Conservation (phyloP, 2,888 invertebrate genomes). For the Alloscopus bannaensis region DNA sequence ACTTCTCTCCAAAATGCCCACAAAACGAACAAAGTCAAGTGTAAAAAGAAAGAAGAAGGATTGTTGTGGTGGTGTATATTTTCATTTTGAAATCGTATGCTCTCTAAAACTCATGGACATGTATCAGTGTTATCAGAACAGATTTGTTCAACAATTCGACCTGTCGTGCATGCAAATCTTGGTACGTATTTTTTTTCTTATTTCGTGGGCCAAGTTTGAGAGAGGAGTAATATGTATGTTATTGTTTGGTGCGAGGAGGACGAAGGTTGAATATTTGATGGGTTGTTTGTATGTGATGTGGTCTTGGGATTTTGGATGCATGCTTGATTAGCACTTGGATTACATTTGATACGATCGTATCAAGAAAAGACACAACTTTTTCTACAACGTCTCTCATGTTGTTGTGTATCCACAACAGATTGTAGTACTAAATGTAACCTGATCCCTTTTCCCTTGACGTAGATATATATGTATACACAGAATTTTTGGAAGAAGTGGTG, state of each 20-base stretch:
- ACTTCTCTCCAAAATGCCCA: background rate
- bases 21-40: conserved; percentile 5
- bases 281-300: conserved; percentile 1
- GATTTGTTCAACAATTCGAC: conserved; percentile 42
- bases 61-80: too few relatives aligned
- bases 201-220: background rate
- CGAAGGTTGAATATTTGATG: conserved; percentile 39
- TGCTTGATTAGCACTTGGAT: conserved; percentile 20
- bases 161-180: conserved; percentile 55
- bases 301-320: background rate
- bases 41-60: background rate
- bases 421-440: conserved; percentile 11
- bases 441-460: background rate
- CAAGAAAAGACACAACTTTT: background rate
- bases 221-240: background rate
- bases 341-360: conserved; percentile 14
- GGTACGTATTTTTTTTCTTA: background rate
- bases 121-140: conserved; percentile 18
- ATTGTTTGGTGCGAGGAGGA: conserved; percentile 10
- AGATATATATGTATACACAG: background rate
- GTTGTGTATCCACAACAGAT: background rate
- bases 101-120: background rate
- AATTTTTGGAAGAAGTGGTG: background rate
- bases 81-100: conserved; percentile 7
- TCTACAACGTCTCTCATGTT: background rate